Conservation (phyloP, 2,888 invertebrate species). For the Netelia inedita region DNA sequence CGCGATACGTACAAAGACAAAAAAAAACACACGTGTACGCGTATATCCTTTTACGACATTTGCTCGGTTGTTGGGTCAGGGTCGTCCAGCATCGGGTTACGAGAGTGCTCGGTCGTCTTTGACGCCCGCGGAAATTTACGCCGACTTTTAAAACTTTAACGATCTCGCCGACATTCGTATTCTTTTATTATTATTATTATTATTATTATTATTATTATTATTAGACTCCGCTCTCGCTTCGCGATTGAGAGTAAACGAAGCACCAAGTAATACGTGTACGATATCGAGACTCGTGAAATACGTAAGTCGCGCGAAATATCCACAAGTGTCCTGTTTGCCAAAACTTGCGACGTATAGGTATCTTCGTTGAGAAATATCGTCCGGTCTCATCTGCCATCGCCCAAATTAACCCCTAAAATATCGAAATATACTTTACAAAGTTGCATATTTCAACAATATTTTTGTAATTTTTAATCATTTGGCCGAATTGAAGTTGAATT, state of each 20-base stretch:
- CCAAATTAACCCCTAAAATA: too few relatives aligned
- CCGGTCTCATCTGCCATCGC: not conserved
- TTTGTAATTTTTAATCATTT: not conserved
- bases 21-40: not conserved
- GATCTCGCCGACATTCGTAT: constrained; percentile 52
- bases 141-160: constrained; percentile 55
- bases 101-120: constrained; percentile 51
- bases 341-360: constrained; percentile 45
- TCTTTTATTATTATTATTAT: constrained; percentile 60
- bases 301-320: not conserved
- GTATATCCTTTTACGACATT: constrained; percentile 74
- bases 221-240: not conserved
- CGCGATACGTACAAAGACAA: not conserved
- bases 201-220: constrained; percentile 8
- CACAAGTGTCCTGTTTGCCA: constrained; percentile 45
- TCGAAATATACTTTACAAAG: not conserved
- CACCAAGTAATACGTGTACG: not conserved
- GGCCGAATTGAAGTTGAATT: not conserved
- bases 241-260: constrained; percentile 6
- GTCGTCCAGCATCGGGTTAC: constrained; percentile 71
- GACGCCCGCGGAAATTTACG: constrained; percentile 83
- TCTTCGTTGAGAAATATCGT: constrained; percentile 55
- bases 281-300: not conserved
- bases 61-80: constrained; percentile 77
- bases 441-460: not conserved